phyloP scores from a whole-genome alignment of 2,888 invertebrate species.

The Macrosoma leucophasiata region DNA sequence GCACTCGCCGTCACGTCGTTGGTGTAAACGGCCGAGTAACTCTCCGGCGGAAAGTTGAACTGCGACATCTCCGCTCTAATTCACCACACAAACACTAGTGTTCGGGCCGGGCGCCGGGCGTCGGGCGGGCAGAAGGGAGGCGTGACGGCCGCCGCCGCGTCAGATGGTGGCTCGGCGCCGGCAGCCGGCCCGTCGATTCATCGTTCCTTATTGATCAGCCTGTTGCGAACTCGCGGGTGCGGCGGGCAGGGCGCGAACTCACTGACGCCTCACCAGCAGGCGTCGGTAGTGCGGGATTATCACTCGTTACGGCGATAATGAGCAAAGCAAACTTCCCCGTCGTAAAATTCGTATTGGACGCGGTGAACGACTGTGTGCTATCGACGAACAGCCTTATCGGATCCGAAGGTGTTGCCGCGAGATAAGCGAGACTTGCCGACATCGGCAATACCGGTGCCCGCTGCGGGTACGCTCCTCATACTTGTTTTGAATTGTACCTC shows the following conservation, averaged over 20 bases:
- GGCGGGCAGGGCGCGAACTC: conserved; percentile 33
- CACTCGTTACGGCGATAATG: conserved; percentile 54
- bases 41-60: conserved; percentile 65
- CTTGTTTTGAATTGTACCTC: conserved; percentile 48
- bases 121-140: conserved; percentile 13
- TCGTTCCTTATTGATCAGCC: conserved; percentile 50
- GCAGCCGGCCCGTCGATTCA: conserved; percentile 37
- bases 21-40: conserved; percentile 59
- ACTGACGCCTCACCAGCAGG: conserved; percentile 38
- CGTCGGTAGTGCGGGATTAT: conserved; percentile 46
- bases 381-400: conserved; percentile 51
- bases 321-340: conserved; percentile 54
- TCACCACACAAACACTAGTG: conserved; percentile 36
- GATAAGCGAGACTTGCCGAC: conserved; percentile 39
- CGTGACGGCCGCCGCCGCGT: conserved; percentile 23
- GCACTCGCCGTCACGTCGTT: conserved; percentile 42
- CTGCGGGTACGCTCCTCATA: conserved; percentile 45
- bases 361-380: conserved; percentile 39
- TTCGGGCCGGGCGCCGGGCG: conserved; percentile 4
- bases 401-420: conserved; percentile 43
- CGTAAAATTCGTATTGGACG: conserved; percentile 40
- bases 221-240: conserved; percentile 32
- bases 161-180: conserved; percentile 33
- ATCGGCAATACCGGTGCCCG: conserved; percentile 34
- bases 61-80: conserved; percentile 42